Conservation (phyloP, 92 coral and sea anemone species). For the Zoanthus solanderi region DNA sequence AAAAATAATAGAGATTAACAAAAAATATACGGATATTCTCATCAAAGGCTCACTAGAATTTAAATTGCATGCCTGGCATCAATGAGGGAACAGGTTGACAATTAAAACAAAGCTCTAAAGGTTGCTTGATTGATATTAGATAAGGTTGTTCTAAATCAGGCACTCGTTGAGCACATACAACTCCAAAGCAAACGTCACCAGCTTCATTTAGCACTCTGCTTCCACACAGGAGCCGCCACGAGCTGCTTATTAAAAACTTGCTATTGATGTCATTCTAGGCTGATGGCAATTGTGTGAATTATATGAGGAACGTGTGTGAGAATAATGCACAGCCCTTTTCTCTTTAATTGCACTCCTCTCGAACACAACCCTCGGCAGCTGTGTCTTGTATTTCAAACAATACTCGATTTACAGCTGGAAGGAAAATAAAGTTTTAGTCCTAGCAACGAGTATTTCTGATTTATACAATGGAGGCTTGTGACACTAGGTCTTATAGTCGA, state of each 20-base stretch:
- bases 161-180: conserved; percentile 90
- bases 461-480: conserved; percentile 81
- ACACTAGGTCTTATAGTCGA: conserved; percentile 77
- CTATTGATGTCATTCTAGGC: conserved; percentile 90
- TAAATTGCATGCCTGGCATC: conserved; percentile 83
- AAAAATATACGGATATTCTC: conserved; percentile 35
- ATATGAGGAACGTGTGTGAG: conserved; percentile 87
- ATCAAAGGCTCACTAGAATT: conserved; percentile 42
- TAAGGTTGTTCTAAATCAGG: conserved; percentile 79
- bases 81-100: conserved; percentile 89
- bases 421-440: conserved; percentile 71
- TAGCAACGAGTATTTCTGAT: conserved; percentile 89
- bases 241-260: conserved; percentile 81
- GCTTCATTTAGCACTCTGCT: conserved; percentile 71
- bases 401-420: conserved; percentile 90
- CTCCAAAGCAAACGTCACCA: conserved; percentile 79
- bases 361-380: conserved; percentile 83
- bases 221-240: conserved; percentile 87
- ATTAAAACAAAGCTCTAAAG: conserved; percentile 93
- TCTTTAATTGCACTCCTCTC: conserved; percentile 84
- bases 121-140: conserved; percentile 82
- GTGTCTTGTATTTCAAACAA: conserved; percentile 85
- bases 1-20: conserved; percentile 33
- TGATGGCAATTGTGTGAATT: conserved; percentile 94
- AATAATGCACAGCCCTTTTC: conserved; percentile 89